These are phyloP conservation scores for Acanthosoma haemorrhoidale DNA, from an alignment of 2,888 invertebrate species.

Conservation along the genomic window DNA sequence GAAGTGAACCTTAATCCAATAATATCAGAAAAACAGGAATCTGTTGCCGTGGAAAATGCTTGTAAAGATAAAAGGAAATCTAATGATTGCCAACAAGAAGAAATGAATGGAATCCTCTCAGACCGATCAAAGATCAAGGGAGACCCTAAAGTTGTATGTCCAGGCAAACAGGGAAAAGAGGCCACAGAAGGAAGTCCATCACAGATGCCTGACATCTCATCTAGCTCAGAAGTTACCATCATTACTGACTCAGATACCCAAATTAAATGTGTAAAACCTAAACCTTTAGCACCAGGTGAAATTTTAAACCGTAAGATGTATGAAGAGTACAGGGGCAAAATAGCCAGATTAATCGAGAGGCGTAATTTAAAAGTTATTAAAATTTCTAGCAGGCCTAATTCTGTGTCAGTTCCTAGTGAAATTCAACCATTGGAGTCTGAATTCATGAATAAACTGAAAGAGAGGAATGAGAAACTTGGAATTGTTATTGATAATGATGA, in stretches of 20 bases:
- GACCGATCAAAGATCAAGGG: not conserved
- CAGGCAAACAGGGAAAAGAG: too few relatives aligned
- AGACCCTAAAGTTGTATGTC: not conserved
- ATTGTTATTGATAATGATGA: slow-evolving; percentile 50
- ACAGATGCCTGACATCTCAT: not conserved
- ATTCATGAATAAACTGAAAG: slow-evolving; percentile 69
- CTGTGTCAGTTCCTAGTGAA: slow-evolving; percentile 41
- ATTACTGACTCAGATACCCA: not conserved
- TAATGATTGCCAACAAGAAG: not conserved
- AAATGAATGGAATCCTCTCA: not conserved
- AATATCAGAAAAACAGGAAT: not conserved
- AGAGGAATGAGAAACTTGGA: slow-evolving; percentile 63
- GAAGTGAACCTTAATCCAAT: not conserved
- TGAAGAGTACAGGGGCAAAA: slow-evolving; percentile 72
- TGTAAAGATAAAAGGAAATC: not conserved
- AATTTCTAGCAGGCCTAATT: slow-evolving; percentile 55
- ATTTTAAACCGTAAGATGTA: slow-evolving; percentile 73
- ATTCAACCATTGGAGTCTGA: slow-evolving; percentile 48
- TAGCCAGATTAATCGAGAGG: slow-evolving; percentile 70
- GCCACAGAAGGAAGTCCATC: not conserved
- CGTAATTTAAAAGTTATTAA: slow-evolving; percentile 75
- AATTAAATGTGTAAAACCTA: not conserved
- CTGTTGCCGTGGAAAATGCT: not conserved
- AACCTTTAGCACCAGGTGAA: slow-evolving; percentile 50
- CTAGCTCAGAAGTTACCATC: not conserved